Base-by-base conservation (phyloP, 2,113 vertebrate genomes). In the Cardinalis cardinalis region DNA sequence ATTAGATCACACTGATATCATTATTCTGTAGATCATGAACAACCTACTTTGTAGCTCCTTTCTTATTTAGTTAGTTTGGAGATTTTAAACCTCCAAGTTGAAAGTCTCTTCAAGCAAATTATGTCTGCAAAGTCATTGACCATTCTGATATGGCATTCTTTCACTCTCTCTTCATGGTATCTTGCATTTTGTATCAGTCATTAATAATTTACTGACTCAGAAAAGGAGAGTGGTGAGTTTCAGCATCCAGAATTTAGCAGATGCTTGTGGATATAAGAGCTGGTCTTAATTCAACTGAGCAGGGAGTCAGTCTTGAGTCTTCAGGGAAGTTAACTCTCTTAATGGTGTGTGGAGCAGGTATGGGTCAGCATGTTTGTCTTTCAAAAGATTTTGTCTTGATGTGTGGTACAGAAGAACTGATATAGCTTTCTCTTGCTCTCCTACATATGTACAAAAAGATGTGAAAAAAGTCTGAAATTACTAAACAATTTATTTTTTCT, bases 61-160 rank as follows among this genome's bases (percentile, higher is more conserved):
- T 51, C 20, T 31, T 28, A n/a, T 71, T 44, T 25, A 60, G 32
- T 26, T 52, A 6, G 5, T 10, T 46, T 1, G 1, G 25, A 19
- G 29, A 32, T 41, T 60, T 72, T 65, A 44, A 79, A 32, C 4
- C 16, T 72, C 9, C 6, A 10, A 38, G 19, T 2, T 49, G 25
- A 69, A 86, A 41, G 10, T 21, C 5, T 5, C 5, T 24, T 43
- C 25, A 60, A 69, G 18, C 0, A 48, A 29, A 14, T 69, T 25
- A 19, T 17, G 12, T 41, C 25, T 48, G 16, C 17, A 29, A 59
- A 74, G 31, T 7, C 21, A 2, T 8, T 78, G 41, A 15, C 20
- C 6, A 28, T 59, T 31, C 8, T 43, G 3, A 9, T 41, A 21
- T 2, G 3, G 20, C 1, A 0, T 5, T 72, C 9, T 78, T 63